Evolutionary conservation across 1,140 invertebrate species (phyloP).

Genomic region (Heliconius eleuchia): DNA sequence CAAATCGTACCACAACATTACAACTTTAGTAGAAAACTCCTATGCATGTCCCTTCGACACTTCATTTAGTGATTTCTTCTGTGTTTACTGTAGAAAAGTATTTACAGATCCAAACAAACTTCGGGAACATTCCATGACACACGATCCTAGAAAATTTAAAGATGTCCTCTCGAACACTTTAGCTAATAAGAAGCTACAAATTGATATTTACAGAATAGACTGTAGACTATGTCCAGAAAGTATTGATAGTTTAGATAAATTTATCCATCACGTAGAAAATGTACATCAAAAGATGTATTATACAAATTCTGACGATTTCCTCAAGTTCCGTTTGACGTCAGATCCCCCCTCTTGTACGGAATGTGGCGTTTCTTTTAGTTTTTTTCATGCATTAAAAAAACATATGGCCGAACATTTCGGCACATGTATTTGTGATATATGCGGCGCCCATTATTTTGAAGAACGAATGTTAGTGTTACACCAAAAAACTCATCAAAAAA

Average conservation of each 20-base stretch:
- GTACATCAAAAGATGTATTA: constrained; percentile 48
- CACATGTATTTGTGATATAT: constrained; percentile 65
- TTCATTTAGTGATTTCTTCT: constrained; percentile 67
- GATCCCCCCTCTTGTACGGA: constrained; percentile 54
- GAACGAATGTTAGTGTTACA: constrained; percentile 66
- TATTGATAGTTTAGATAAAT: constrained; percentile 51
- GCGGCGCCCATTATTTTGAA: constrained; percentile 72
- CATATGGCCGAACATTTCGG: constrained; percentile 74
- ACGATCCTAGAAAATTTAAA: constrained; percentile 58
- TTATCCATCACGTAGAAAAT: constrained; percentile 54
- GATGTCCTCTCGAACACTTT: constrained; percentile 33
- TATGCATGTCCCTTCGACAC: constrained; percentile 68
- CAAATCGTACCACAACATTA: constrained; percentile 46
- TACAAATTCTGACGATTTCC: constrained; percentile 48
- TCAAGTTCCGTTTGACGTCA: constrained; percentile 57
- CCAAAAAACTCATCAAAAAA: constrained; percentile 57
- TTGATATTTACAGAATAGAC: constrained; percentile 62
- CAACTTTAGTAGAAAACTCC: constrained; percentile 60
- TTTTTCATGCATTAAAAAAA: constrained; percentile 70
- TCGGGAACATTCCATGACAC: constrained; percentile 58
- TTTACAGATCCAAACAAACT: constrained; percentile 63
- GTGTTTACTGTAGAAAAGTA: constrained; percentile 61
- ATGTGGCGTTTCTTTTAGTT: constrained; percentile 52
- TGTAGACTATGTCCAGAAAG: constrained; percentile 58
- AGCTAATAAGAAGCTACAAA: constrained; percentile 58